Evolutionary conservation across 2,888 invertebrate species (phyloP), one percentile per base, ranked within the genome.

Genomic region (Lepetodrilus schrolli): DNA sequence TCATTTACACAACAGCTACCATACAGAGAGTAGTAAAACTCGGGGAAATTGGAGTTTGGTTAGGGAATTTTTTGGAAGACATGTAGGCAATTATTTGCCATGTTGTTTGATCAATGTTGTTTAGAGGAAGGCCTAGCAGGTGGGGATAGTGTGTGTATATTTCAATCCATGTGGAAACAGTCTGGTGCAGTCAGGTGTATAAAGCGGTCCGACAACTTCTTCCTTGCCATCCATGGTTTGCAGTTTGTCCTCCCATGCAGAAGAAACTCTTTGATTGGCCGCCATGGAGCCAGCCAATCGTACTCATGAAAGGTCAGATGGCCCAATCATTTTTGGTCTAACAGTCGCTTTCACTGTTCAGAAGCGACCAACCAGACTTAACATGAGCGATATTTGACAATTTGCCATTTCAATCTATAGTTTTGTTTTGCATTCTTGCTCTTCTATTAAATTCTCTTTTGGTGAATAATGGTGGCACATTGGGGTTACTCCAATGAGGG

Each of bases 1-100:
- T 68, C 47, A 58, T 68, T 68, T 43, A 68, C 47, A 30, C 47
- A 43, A 26, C 38, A 30, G 36, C 37, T 51, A 21, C 8, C 10
- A 51, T 17, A 23, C 21, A 17, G 36, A 10, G 30, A 50, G 51
- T 51, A 37, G 50, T 50, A 36, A 70, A 50, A 37, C 50, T 70
- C 23, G 36, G 30, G 70, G 37, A 70, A 70, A 70, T 70, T 70
- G 38, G 51, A 70, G 70, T 70, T 70, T 70, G 47, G 26, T 50
- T 70, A 70, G 51, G 49, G 50, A 70, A 70, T 37, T 34, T 48
- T 30, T 36, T 50, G 20, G 37, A 70, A 51, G 38, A 50, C 30
- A 70, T 70, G 70, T 70, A 51, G 36, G 21, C 21, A 36, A 70
- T 70, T 70, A 50, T 21, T 4, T 7, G 10, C n/a, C 34, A 21